Base-by-base conservation (phyloP, 2,797 vertebrate genomes). In the Clarias pachynema region DNA sequence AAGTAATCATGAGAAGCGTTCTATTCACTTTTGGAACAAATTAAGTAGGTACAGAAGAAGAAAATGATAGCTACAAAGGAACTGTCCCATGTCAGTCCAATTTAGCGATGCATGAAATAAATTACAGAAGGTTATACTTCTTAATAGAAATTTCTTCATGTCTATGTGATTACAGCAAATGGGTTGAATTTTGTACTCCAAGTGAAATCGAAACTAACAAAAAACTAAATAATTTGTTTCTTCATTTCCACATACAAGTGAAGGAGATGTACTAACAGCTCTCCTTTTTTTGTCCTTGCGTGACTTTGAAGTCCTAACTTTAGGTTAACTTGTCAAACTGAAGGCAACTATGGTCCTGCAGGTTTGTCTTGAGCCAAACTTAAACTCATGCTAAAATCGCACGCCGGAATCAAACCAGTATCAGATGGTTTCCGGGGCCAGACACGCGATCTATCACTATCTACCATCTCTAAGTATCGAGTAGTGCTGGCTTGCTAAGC, bases 391-490 rank as follows among this genome's bases (percentile, higher is more conserved):
- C 63, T 80, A 83, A 77, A 83, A 81, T 79, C 69, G 63, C 60
- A 70, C 29, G 29, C 70, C 73, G 70, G 72, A 83, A 74, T 63
- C 72, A 74, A 63, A 83, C 82, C 40, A 80, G 53, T 70, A 75
- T 88, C 84, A 85, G 79, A 83, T 74, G 85, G 85, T 79, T 70
- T 85, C 77, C 70, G 63, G 65, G 60, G 85, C 59, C 75, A 86
- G 83, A 86, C 89, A 90, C 74, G 75, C 81, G 29, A 91, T 89
- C 88, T 69, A 84, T 87, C 79, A 83, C 87, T 84, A 85, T 86
- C 83, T 84, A 86, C 65, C 84, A 86, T 85, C 84, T 86, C 70
- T 40, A 80, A 85, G 82, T 84, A 88, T 87, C 75, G 70, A 80
- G 84, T 79, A 75, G 85, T 84, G 84, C 80, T 88, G 80, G 81